Percentiles rank a stretch among this genome's conserved stretches.
These are phyloP conservation scores for Euschistus heros DNA, from an alignment of 1,140 invertebrate genomes.

Conservation along the genomic window DNA sequence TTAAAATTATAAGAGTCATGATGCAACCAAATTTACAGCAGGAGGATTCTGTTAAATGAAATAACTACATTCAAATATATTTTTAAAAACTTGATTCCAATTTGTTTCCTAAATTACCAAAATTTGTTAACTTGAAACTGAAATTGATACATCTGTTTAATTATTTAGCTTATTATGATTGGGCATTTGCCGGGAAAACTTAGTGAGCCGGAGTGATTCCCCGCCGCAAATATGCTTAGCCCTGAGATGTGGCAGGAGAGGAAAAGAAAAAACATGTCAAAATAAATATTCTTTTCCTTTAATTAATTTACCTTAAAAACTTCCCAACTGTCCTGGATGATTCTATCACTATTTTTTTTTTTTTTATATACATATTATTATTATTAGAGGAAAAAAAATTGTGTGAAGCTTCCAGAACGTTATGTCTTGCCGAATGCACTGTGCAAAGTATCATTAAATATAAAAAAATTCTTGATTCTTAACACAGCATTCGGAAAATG, in stretches of 20 bases:
- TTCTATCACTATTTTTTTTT: conserved; percentile 12
- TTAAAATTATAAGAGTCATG: no score
- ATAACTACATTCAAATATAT: no score
- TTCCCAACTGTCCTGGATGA: conserved; percentile 7
- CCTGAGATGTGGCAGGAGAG: conserved; percentile 9
- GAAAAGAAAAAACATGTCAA: conserved; percentile 7
- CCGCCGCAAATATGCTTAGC: conserved; percentile 16
- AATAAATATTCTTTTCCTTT: not conserved
- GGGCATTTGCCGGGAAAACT: not conserved
- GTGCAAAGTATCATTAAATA: not conserved
- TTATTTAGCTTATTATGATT: not conserved
- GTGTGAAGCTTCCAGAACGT: conserved; percentile 15
- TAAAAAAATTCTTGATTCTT: not conserved
- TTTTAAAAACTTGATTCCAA: no score
- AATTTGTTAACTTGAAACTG: no score
- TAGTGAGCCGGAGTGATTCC: conserved; percentile 15
- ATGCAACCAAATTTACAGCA: no score
- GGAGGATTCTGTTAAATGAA: no score
- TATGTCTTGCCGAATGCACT: conserved; percentile 11
- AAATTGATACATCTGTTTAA: no score
- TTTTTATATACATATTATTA: not conserved
- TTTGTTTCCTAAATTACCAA: no score
- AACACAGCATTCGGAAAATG: conserved; percentile 12
- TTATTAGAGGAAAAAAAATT: not conserved
- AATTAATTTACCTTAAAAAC: not conserved